Percentiles rank a stretch among this genome's conserved stretches.
These are phyloP conservation scores for Pocillopora verrucosa DNA, from an alignment of 64 coral and sea anemone genomes.

Conservation along the genomic window DNA sequence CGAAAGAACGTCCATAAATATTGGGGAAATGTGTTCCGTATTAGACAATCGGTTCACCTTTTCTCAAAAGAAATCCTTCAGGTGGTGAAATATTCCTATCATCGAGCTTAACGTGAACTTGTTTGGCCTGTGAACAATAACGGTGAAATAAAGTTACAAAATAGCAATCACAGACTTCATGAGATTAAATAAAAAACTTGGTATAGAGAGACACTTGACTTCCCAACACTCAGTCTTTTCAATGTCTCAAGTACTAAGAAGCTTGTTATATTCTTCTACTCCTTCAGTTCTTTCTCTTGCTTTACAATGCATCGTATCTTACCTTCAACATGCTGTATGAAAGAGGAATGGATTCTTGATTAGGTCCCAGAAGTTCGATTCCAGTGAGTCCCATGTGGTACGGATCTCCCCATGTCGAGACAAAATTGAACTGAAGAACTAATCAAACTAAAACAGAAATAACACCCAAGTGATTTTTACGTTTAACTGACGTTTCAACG, in stretches of 20 bases:
- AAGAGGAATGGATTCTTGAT: constrained; percentile 50
- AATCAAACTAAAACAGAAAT: constrained; percentile 37
- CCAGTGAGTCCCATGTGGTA: constrained; percentile 91
- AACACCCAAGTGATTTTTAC: background rate
- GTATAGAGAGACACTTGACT: too few relatives aligned
- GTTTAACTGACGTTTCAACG: background rate
- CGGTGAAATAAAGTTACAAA: too few relatives aligned
- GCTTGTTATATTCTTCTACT: too few relatives aligned
- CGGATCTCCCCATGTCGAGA: constrained; percentile 85
- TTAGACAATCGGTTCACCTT: constrained; percentile 40
- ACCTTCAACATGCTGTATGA: constrained; percentile 83
- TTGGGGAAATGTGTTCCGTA: background rate
- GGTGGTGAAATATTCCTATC: constrained; percentile 58
- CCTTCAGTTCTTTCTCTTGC: background rate
- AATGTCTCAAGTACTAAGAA: too few relatives aligned
- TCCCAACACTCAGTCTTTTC: too few relatives aligned
- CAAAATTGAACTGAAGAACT: constrained; percentile 87
- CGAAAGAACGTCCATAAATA: background rate
- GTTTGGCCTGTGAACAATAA: constrained; percentile 53
- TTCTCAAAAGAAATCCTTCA: constrained; percentile 84
- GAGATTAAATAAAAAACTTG: too few relatives aligned
- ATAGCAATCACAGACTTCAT: too few relatives aligned
- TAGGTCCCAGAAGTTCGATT: constrained; percentile 59
- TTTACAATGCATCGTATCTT: background rate
- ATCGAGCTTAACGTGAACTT: constrained; percentile 80